Conservation (phyloP, 2,888 invertebrate species). For the Melikaiella ostensackeni region DNA sequence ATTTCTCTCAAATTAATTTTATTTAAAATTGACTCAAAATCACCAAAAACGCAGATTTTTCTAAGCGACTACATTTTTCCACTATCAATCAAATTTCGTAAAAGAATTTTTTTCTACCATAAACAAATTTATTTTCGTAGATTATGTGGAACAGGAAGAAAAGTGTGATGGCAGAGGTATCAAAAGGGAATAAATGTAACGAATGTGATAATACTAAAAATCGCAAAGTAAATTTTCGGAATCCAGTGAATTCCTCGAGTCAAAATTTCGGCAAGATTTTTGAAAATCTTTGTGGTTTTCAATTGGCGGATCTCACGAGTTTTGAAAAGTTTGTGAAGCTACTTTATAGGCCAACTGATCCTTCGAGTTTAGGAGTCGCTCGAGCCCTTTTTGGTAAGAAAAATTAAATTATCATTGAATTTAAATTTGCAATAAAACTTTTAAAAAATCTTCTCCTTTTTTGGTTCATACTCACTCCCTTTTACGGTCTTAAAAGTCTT, state of each 20-base stretch:
- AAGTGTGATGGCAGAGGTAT: background rate
- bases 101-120: no score
- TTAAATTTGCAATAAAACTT: no score
- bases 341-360: constrained; percentile 84
- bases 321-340: constrained; percentile 79
- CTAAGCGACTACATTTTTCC: no score
- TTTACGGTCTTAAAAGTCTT: no score
- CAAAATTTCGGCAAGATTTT: constrained; percentile 48
- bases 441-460: no score
- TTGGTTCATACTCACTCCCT: no score
- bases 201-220: constrained; percentile 10
- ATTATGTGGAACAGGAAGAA: constrained; percentile 22
- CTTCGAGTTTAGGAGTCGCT: constrained; percentile 87
- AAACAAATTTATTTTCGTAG: background rate
- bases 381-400: constrained; percentile 89
- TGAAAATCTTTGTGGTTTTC: constrained; percentile 63
- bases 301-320: constrained; percentile 64
- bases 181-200: constrained; percentile 2
- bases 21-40: no score
- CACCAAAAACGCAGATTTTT: no score
- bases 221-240: background rate
- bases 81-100: no score
- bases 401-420: background rate
- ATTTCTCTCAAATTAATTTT: no score
- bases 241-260: background rate